Evolutionary conservation across 1,140 invertebrate species (phyloP), one percentile per base, ranked within the genome.

Genomic region (Pogonus chalceus): DNA sequence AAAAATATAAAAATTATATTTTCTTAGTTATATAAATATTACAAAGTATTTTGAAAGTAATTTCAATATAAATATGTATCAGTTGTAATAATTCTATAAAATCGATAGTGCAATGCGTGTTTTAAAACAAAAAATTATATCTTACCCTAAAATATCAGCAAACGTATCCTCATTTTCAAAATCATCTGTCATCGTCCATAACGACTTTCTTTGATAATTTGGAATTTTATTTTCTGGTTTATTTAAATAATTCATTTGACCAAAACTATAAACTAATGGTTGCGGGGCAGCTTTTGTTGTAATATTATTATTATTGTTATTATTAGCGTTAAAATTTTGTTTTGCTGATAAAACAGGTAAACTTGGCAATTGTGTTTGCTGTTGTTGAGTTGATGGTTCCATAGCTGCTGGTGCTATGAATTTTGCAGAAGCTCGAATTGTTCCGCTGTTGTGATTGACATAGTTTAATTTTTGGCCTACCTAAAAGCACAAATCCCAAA

Each of bases 141-240:
- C 69, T 69, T 64, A 82, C 80, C 80, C 79, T 56, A 82, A 66
- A 56, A 81, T 74, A 53, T 76, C 71, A 20, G 75, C 72, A 56
- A 81, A 73, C 58, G 80, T 76, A 46, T 79, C 77, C 4, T 78
- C 75, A 43, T 43, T 43, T n/a, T 76, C 71, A 58, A 69, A 71
- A 43, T 66, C 69, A 16, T 60, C 61, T 2, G 50, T 31, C 26
- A 24, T 58, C 56, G 1, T 57, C 60, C 65, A 62, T 65, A 1
- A 61, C 58, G 23, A 67, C 61, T 50, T 60, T 64, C 51, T 63
- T 66, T 43, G 37, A 43, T 43, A 43, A 47, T 64, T 57, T 23
- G 50, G 61, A 54, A 67, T 67, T 67, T 70, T 47, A 55, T 58
- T 20, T 52, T 60, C 52, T 49, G 51, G 49, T 62, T 65, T 69